These are phyloP conservation scores for Ondatra zibethicus DNA, from an alignment of 2,113 vertebrate species.

Conservation along the genomic window DNA sequence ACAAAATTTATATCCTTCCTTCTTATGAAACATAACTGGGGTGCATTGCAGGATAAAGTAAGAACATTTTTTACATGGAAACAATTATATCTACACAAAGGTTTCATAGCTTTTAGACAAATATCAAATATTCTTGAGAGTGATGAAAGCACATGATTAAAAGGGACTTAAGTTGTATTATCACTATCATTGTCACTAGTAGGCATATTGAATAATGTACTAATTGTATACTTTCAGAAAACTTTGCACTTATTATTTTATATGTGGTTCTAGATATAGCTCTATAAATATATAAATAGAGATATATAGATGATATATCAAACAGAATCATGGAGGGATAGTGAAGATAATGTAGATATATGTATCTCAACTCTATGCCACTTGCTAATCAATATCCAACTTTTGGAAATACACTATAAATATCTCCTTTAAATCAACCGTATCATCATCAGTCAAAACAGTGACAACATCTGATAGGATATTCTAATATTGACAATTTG, in stretches of 20 bases:
- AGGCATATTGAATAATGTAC: too few relatives aligned
- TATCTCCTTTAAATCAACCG: not conserved
- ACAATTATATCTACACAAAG: not conserved
- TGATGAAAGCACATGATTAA: not conserved
- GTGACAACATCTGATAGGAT: not conserved
- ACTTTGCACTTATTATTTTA: not conserved
- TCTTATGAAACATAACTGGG: too few relatives aligned
- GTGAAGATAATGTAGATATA: not conserved
- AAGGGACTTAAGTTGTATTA: not conserved
- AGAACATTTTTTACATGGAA: too few relatives aligned
- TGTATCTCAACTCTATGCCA: not conserved
- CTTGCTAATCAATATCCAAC: not conserved
- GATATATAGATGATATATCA: too few relatives aligned
- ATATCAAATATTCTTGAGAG: not conserved
- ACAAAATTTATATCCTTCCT: too few relatives aligned
- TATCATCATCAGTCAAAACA: not conserved
- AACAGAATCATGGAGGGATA: not conserved
- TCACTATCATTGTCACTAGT: not conserved
- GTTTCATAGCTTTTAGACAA: not conserved
- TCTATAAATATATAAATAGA: not conserved
- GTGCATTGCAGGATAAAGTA: too few relatives aligned
- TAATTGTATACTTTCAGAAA: not conserved
- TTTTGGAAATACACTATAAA: not conserved
- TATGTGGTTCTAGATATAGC: not conserved
- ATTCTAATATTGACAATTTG: not conserved